These are phyloP conservation scores for Chitala chitala DNA, from an alignment of 2,113 vertebrate genomes.

Conservation along the genomic window DNA sequence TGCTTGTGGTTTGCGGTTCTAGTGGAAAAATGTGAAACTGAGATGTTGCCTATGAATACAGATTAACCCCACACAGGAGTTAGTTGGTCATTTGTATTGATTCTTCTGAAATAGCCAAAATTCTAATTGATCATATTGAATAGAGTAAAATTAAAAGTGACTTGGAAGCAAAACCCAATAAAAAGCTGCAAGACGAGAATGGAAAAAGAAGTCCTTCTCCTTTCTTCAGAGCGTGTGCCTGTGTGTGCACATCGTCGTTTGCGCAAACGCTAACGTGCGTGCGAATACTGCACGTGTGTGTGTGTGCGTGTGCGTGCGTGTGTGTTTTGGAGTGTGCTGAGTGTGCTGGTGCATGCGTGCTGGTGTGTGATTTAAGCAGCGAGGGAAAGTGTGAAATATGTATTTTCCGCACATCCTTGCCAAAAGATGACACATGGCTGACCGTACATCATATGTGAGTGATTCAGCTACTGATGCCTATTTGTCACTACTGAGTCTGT, in stretches of 20 bases:
- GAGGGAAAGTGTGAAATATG: conserved; percentile 36
- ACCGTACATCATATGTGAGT: conserved; percentile 34
- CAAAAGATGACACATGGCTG: conserved; percentile 24
- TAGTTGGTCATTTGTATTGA: conserved; percentile 17
- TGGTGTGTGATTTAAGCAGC: conserved; percentile 33
- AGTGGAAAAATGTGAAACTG: conserved; percentile 22
- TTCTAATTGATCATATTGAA: conserved; percentile 39
- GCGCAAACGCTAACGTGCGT: no score
- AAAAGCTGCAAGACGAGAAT: conserved; percentile 17
- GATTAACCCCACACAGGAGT: conserved; percentile 12
- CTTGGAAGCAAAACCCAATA: conserved; percentile 29
- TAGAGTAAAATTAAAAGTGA: conserved; percentile 19
- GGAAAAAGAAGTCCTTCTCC: background rate
- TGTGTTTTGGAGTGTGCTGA: background rate
- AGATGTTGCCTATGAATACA: conserved; percentile 33
- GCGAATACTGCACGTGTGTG: no score
- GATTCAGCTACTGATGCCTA: background rate
- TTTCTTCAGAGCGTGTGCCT: no score
- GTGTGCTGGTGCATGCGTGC: background rate
- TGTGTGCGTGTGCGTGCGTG: background rate
- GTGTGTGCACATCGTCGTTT: no score
- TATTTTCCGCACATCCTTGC: conserved; percentile 38
- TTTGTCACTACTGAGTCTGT: conserved; percentile 31
- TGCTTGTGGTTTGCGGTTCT: conserved; percentile 6
- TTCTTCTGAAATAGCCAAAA: conserved; percentile 22